These are phyloP conservation scores for Nomada flava DNA, from an alignment of 2,888 invertebrate species.

Conservation along the genomic window DNA sequence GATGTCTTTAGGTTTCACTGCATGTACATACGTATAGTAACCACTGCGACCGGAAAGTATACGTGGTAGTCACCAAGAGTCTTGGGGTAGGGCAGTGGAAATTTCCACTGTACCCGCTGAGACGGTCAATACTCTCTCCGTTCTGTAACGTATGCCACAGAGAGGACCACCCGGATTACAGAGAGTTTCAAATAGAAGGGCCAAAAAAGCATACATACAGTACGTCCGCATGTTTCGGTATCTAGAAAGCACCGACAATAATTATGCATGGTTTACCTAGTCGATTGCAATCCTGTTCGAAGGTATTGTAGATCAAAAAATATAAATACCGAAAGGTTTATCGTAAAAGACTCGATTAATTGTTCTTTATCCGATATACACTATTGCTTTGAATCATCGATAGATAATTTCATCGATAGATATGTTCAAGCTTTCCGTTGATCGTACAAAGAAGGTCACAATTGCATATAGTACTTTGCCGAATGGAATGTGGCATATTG, in stretches of 20 bases:
- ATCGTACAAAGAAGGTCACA: not conserved
- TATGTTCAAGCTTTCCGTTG: not conserved
- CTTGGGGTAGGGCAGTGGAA: constrained; percentile 83
- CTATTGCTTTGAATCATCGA: constrained; percentile 26
- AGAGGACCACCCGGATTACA: constrained; percentile 69
- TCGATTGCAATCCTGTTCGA: too few relatives aligned
- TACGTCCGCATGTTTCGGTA: not conserved
- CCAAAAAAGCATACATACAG: constrained; percentile 17
- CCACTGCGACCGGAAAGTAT: constrained; percentile 60
- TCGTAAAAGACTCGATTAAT: not conserved
- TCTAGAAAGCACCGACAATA: not conserved
- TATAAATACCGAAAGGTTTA: constrained; percentile 2
- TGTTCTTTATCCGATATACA: not conserved
- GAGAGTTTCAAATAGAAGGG: constrained; percentile 64
- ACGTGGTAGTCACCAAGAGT: constrained; percentile 69
- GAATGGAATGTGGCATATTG: constrained; percentile 50
- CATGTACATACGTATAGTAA: constrained; percentile 40
- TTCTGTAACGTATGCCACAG: constrained; percentile 72
- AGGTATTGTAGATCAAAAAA: not conserved
- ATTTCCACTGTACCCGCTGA: constrained; percentile 82
- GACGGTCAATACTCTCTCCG: constrained; percentile 83
- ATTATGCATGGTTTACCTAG: not conserved
- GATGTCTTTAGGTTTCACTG: constrained; percentile 38
- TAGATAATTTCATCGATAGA: constrained; percentile 16
- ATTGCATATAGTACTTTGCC: constrained; percentile 40